Base-by-base conservation (phyloP, 92 coral and sea anemone genomes). In the Isaurus tuberculatus region DNA sequence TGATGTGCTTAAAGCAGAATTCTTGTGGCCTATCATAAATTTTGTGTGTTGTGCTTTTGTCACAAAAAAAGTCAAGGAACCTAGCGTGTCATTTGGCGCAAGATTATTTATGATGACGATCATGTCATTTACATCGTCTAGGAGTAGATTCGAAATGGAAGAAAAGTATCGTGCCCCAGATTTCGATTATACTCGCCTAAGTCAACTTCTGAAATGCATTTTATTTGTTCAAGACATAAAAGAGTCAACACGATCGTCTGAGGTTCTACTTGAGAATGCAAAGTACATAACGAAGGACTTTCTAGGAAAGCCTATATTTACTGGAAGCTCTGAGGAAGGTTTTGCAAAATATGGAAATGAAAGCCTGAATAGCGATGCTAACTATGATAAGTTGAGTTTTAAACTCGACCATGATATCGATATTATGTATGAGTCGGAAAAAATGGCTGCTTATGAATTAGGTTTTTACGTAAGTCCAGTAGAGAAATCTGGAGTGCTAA, bases 261-360 rank as follows among this genome's bases (percentile, higher is more conserved):
- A 74, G 8, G 40, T 74, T 74, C 80, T 74, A 16, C 65, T 65
- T 74, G 66, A 74, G 11, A n/a, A 51, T 19, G 65, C 66, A 5
- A 51, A 8, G 28, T 74, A 49, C n/a, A 36, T 74, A n/a, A 10
- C 51, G 5, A 74, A 49, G 51, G 66, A 74, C 7, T 11, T 30
- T 31, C 46, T 74, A 17, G 80, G 80, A 15, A 74, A 29, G 4
- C 65, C 80, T 6, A 74, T 51, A 34, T 74, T 74, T 36, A 74
- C 80, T 9, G 80, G 80, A 9, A 72, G 79, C 25, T 72, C 79
- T 0, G 79, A 72, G n/a, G 79, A 72, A 72, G 79, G 79, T 26
- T 72, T 74, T 42, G 65, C 80, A 7, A 30, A 28, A 74, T 74
- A 28, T 19, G 80, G 65, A 8, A 60, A 74, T 17, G 80, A 74